Conservation (phyloP, 2,888 invertebrate genomes). For the Acanthosoma haemorrhoidale region DNA sequence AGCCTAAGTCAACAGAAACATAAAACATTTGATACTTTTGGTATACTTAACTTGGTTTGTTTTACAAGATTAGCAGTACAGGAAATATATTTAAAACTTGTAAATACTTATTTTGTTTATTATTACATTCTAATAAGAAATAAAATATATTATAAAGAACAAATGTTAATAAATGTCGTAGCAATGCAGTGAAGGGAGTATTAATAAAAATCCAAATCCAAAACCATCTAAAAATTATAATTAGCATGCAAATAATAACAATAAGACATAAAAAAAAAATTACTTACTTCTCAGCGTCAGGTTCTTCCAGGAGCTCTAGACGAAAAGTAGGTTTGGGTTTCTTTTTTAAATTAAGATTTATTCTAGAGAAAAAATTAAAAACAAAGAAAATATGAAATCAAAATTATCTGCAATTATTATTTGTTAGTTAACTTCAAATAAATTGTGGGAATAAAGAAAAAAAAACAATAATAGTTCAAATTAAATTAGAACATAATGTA, state of each 20-base stretch:
- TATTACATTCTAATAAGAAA: too few relatives aligned
- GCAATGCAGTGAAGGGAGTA: too few relatives aligned
- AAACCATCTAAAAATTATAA: neutral
- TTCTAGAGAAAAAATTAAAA: slow-evolving; percentile 4
- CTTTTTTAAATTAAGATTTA: neutral
- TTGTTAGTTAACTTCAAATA: slow-evolving; percentile 44
- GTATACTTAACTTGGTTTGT: too few relatives aligned
- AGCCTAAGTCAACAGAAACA: too few relatives aligned
- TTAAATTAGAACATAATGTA: neutral
- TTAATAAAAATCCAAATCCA: too few relatives aligned
- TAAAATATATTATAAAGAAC: too few relatives aligned
- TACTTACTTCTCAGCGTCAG: neutral
- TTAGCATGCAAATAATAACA: neutral
- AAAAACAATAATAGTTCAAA: neutral
- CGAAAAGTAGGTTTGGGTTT: neutral
- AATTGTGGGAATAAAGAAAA: slow-evolving; percentile 23
- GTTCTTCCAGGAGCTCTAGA: neutral
- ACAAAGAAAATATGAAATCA: neutral
- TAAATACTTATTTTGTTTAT: too few relatives aligned
- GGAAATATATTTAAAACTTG: too few relatives aligned
- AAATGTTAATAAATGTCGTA: too few relatives aligned
- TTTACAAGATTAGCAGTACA: too few relatives aligned
- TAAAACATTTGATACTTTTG: too few relatives aligned
- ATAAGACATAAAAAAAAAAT: neutral
- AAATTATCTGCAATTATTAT: neutral